Evolutionary conservation across 2,113 vertebrate genomes (phyloP), one percentile per base, ranked within the genome.

Genomic region (Suncus etruscus): DNA sequence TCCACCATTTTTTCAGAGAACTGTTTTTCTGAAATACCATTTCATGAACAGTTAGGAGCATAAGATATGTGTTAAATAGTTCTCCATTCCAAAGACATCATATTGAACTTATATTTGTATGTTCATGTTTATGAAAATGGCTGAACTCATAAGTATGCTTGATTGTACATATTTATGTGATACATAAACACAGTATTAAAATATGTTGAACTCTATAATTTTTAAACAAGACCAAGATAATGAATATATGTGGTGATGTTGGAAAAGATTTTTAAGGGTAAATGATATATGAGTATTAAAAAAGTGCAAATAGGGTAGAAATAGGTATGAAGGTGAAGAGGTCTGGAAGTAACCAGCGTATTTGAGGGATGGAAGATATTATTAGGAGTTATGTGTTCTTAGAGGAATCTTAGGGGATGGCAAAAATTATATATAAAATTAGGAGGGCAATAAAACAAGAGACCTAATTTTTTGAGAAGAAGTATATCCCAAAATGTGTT

Each of bases 31-130:
- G 58, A 61, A 22, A 22, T 61, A 20, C 4, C 22, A 50, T 72
- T 91, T 91, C 3, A 6, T 74, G 54, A 83, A 76, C 6, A 32
- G 48, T 69, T 93, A 48, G 51, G 25, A 90, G 18, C 83, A 73
- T 90, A 3, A 88, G 91, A 66, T 86, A 5, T 8, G 27, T 54
- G 72, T 79, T 3, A 91, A 85, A 83, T 88, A 27, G 27, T 18
- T 89, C 91, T 20, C 8, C 81, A 27, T 81, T 91, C 50, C 10
- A 90, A 87, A 61, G 20, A 83, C 20, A 10, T 9, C 20, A 10
- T 9, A 48, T 4, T 90, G 18, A 54, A 65, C 77, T 6, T 87
- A 24, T 32, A 12, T 31, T 45, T 94, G 45, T 61, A 9, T 47
- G 11, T 76, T 16, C 11, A 45, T 87, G 51, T 72, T 14, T 66